These are phyloP conservation scores for Tiaroga cobitis DNA, from an alignment of 2,797 vertebrate species.

Conservation along the genomic window DNA sequence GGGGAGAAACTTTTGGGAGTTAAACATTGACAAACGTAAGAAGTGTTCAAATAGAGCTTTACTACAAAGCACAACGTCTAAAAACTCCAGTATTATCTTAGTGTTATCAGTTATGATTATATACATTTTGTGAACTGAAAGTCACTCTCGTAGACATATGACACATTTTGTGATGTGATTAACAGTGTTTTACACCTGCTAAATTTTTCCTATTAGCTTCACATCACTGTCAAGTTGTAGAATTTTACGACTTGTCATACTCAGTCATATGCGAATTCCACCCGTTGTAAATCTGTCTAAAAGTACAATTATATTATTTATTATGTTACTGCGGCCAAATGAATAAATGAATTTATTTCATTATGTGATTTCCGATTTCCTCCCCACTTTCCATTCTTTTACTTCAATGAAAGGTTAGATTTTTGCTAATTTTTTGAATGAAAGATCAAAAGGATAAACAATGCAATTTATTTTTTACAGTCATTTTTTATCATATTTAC, in stretches of 20 bases:
- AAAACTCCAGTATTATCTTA: not conserved
- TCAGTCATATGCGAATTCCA: constrained; percentile 8
- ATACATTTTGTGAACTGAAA: not conserved
- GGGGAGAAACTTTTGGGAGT: too few relatives aligned
- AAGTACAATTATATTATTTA: not conserved
- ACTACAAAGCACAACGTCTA: not conserved
- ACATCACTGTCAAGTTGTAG: constrained; percentile 40
- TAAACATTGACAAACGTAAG: not conserved
- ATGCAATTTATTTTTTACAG: too few relatives aligned
- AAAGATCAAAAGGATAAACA: too few relatives aligned
- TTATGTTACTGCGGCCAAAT: not conserved
- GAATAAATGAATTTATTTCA: too few relatives aligned
- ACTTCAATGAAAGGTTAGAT: too few relatives aligned
- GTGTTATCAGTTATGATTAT: not conserved
- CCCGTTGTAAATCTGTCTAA: constrained; percentile 23
- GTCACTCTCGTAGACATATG: not conserved
- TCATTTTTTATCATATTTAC: too few relatives aligned
- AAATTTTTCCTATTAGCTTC: constrained; percentile 19
- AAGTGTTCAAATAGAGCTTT: not conserved
- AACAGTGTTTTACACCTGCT: not conserved
- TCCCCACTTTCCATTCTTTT: too few relatives aligned
- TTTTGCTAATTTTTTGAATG: too few relatives aligned
- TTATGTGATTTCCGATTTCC: too few relatives aligned
- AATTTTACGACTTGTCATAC: constrained; percentile 33
- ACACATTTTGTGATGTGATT: not conserved